Conservation (phyloP, 2,888 invertebrate species). For the Phasia obesa region DNA sequence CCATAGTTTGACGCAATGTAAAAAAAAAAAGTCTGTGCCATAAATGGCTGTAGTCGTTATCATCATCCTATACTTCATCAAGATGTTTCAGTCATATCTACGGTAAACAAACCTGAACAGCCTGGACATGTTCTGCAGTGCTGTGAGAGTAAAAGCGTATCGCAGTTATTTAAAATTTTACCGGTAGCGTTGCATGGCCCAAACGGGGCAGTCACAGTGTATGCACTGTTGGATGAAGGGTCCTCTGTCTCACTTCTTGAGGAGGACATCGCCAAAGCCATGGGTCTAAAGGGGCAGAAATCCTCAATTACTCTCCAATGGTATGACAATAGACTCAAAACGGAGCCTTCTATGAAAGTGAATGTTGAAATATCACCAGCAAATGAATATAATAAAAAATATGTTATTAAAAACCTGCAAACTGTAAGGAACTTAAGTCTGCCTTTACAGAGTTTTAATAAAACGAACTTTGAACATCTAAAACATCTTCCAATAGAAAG, state of each 20-base stretch:
- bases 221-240: conserved; percentile 58
- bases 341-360: conserved; percentile 9
- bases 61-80: conserved; percentile 1
- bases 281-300: conserved; percentile 62
- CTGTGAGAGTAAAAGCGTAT: background rate
- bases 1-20: background rate
- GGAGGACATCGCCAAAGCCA: conserved; percentile 30
- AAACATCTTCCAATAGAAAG: conserved; percentile 24
- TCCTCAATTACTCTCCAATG: conserved; percentile 61
- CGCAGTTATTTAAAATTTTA: conserved; percentile 37
- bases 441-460: conserved; percentile 41
- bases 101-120: background rate
- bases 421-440: conserved; percentile 27
- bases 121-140: background rate
- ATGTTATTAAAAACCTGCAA: conserved; percentile 25
- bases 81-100: background rate
- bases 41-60: background rate
- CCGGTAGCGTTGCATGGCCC: conserved; percentile 38
- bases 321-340: conserved; percentile 55
- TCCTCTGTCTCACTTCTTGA: conserved; percentile 67
- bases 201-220: background rate
- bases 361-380: conserved; percentile 30
- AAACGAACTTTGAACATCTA: conserved; percentile 4
- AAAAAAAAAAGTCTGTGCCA: background rate
- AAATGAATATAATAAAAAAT: conserved; percentile 5